Evolutionary conservation across 2,888 invertebrate species (phyloP).

Genomic region (Tryphoninae sp.): DNA sequence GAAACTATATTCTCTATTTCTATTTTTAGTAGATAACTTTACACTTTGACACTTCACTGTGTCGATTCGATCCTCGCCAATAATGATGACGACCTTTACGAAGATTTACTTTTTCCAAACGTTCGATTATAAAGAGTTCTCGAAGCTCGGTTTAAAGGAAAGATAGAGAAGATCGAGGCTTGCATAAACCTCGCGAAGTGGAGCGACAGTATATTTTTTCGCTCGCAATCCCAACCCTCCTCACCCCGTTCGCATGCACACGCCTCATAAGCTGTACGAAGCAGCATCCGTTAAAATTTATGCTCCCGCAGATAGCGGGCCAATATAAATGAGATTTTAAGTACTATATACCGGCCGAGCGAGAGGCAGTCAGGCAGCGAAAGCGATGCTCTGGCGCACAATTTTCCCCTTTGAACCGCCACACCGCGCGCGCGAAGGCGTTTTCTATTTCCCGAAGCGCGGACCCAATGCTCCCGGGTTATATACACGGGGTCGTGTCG

Average conservation of each 20-base stretch:
- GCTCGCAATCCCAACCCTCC: not conserved
- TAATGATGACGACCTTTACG: not conserved
- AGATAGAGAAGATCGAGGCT: not conserved
- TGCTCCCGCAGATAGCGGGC: conserved; percentile 75
- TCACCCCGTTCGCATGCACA: conserved; percentile 15
- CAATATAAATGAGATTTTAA: conserved; percentile 79
- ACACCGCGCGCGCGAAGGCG: conserved; percentile 30
- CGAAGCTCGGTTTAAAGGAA: not conserved
- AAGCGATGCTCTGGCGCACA: conserved; percentile 44
- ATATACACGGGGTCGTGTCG: conserved; percentile 38
- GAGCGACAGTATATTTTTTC: not conserved
- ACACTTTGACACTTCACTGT: no score
- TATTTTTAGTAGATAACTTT: no score
- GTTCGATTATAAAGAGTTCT: not conserved
- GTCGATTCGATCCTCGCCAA: not conserved
- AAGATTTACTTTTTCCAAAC: not conserved
- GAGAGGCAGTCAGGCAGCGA: conserved; percentile 54
- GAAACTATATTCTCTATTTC: no score
- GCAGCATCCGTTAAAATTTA: conserved; percentile 73
- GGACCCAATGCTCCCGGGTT: conserved; percentile 38
- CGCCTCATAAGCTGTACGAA: conserved; percentile 63
- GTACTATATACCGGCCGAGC: conserved; percentile 71
- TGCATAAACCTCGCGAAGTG: not conserved
- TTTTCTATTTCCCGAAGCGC: conserved; percentile 66
- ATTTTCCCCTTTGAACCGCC: conserved; percentile 54